Evolutionary conservation across 2,797 vertebrate genomes (phyloP).

Genomic region (Kryptopterus vitreolus): DNA sequence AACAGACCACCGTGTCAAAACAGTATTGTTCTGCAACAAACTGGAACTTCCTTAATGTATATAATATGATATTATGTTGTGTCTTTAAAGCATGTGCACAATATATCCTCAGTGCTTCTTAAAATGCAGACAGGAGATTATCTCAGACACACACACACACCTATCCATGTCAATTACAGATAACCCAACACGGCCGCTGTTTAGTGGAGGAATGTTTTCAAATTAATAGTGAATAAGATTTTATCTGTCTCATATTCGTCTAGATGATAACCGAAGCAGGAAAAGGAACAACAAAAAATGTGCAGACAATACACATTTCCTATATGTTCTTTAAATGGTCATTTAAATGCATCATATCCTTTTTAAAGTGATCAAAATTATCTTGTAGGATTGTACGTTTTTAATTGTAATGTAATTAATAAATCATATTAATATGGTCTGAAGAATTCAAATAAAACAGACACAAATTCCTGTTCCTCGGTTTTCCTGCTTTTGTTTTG

Average conservation of each 20-base stretch:
- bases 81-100: constrained; percentile 48
- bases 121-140: constrained; percentile 59
- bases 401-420: constrained; percentile 1
- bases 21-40: constrained; percentile 60
- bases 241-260: constrained; percentile 31
- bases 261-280: constrained; percentile 22
- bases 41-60: constrained; percentile 63
- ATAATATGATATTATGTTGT: constrained; percentile 58
- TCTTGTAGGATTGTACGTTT: neutral
- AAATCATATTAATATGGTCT: neutral
- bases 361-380: neutral
- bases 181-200: constrained; percentile 37
- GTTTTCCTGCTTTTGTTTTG: neutral
- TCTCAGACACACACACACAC: constrained; percentile 58
- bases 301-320: neutral
- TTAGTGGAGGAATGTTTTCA: constrained; percentile 37
- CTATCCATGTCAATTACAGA: constrained; percentile 58
- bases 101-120: constrained; percentile 48
- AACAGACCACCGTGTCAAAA: constrained; percentile 69
- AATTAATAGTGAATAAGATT: constrained; percentile 27
- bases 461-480: neutral
- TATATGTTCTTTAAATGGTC: neutral
- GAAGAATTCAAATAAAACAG: neutral
- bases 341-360: too few species aligned
- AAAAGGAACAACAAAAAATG: constrained; percentile 23